Evolutionary conservation across 2,113 vertebrate genomes (phyloP), one percentile per base, ranked within the genome.

Genomic region (Mastomys natalensis): DNA sequence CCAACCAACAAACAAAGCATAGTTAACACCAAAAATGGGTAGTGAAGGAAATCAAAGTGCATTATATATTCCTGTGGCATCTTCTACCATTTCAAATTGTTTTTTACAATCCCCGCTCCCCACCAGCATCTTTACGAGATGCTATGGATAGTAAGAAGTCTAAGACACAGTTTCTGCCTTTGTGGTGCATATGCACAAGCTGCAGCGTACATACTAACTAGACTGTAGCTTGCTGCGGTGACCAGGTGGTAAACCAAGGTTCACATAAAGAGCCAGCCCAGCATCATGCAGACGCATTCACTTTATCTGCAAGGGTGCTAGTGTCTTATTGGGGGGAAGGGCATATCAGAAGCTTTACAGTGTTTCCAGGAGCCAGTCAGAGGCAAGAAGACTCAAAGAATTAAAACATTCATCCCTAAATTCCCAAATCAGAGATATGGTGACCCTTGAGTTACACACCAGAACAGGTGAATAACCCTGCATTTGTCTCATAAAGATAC

Each of bases 401-500:
- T 53, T 31, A 70, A 81, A 93, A 48, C 1, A 62, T 24, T 82
- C 74, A 92, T 53, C 34, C 43, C 26, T 55, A 43, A 68, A 64
- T 93, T 90, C 48, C 74, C 76, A 90, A 58, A 87, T 0, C 43
- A 43, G n/a, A 88, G 48, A 45, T 34, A 21, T 48, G 26, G 62
- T 43, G 80, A 87, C 43, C 60, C 37, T 76, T 80, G 86, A 80
- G 5, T 31, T 40, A 45, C 60, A 87, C 48, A 85, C 37, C 1
- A 73, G 85, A 70, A 87, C 10, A 48, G 74, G 48, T 40, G 13
- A 93, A 88, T 45, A 40, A 86, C 81, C 45, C 26, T 21, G n/a
- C 51, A 96, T 68, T 89, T 29, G 82, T 95, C 60, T 88, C 76
- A 43, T n/a, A 94, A 89, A 87, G 72, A 62, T 24, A 40, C 4